A percentile compares a stretch with the other conserved stretches of the same genome.
phyloP scores from a whole-genome alignment of 1,140 invertebrate genomes.

The Drosophila quadrilineata region DNA sequence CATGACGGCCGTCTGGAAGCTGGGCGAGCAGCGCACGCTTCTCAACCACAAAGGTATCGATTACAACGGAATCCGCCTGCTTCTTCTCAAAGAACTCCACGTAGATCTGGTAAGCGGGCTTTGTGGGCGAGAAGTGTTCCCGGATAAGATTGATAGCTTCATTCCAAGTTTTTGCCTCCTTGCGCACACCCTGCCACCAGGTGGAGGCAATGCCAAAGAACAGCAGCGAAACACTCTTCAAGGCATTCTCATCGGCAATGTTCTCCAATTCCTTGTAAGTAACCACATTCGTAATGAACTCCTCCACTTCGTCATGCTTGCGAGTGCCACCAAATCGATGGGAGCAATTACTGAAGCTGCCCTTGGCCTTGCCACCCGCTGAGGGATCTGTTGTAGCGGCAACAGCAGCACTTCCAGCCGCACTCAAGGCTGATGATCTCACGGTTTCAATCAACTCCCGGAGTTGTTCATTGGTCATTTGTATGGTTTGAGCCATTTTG shows the following conservation, averaged over 20 bases:
- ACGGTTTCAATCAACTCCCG: constrained; percentile 59
- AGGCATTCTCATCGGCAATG: constrained; percentile 77
- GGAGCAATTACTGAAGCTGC: constrained; percentile 64
- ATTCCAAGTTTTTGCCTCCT: constrained; percentile 71
- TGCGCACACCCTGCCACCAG: constrained; percentile 82
- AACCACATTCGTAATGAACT: constrained; percentile 62
- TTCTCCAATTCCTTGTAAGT: constrained; percentile 70
- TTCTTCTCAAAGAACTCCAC: constrained; percentile 71
- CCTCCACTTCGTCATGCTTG: constrained; percentile 69
- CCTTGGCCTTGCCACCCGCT: constrained; percentile 53
- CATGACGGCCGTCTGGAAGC: constrained; percentile 66
- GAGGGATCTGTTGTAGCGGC: no score
- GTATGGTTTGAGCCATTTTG: constrained; percentile 32
- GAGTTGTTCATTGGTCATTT: constrained; percentile 71
- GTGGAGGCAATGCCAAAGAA: constrained; percentile 78
- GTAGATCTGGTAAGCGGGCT: constrained; percentile 73
- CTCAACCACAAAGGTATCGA: constrained; percentile 72
- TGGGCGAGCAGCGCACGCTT: constrained; percentile 74
- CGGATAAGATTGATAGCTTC: constrained; percentile 64
- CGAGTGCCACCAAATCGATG: constrained; percentile 59
- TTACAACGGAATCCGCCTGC: constrained; percentile 56
- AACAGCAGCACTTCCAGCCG: constrained; percentile 41
- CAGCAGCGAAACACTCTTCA: constrained; percentile 80
- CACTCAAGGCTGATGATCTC: constrained; percentile 26
- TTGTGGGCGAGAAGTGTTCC: constrained; percentile 69